Conservation (phyloP, 2,113 vertebrate species). For the Ibidorhyncha struthersii region DNA sequence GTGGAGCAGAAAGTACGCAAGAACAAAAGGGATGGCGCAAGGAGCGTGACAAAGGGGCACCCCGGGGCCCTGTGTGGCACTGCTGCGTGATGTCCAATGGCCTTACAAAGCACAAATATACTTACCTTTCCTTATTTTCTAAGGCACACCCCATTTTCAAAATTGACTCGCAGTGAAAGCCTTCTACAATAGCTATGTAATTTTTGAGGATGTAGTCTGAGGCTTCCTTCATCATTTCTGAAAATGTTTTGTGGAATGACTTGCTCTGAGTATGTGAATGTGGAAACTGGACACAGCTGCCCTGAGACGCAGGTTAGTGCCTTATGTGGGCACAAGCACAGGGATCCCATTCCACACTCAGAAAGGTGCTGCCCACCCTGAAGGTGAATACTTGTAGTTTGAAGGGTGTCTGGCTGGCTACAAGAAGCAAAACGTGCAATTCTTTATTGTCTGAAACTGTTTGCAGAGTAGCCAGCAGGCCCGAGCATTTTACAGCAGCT, state of each 20-base stretch:
- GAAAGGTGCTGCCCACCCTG: rapidly evolving
- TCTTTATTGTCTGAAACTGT: neutral
- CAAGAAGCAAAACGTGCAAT: neutral
- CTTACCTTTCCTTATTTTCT: neutral
- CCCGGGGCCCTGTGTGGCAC: neutral
- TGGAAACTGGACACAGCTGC: neutral
- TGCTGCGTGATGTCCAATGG: neutral
- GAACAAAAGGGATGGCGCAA: neutral
- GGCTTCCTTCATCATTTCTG: neutral
- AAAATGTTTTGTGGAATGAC: neutral
- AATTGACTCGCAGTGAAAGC: neutral
- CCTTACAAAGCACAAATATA: neutral
- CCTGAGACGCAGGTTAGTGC: neutral
- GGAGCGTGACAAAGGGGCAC: neutral
- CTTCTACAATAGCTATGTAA: neutral
- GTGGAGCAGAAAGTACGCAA: neutral
- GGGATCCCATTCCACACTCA: neutral
- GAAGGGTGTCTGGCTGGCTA: neutral
- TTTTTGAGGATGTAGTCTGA: neutral
- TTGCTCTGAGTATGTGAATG: neutral
- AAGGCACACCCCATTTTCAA: neutral
- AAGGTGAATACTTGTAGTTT: neutral
- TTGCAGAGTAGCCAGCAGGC: neutral
- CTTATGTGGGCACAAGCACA: neutral
- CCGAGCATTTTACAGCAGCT: neutral